Conservation (phyloP, 2,797 vertebrate species). For the Scleropages formosus region DNA sequence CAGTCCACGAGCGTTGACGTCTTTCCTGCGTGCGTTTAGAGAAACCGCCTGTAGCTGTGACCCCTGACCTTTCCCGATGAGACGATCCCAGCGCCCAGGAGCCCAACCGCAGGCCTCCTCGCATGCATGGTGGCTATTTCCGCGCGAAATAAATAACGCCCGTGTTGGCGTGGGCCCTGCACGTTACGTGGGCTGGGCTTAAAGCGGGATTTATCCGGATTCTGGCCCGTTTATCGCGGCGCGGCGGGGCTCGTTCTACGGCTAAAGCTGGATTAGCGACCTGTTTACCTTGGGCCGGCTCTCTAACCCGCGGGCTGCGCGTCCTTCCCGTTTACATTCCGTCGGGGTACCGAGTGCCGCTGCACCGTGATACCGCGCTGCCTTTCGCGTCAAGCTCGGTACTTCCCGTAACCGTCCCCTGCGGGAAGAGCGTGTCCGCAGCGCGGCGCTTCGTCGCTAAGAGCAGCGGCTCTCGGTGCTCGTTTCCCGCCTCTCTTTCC, state of each 20-base stretch:
- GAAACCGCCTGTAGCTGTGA: background rate
- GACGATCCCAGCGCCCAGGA: too few relatives aligned
- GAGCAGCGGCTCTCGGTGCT: too few relatives aligned
- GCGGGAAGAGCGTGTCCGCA: too few relatives aligned
- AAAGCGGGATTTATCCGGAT: constrained; percentile 65
- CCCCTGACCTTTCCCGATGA: background rate
- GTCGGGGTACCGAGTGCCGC: background rate
- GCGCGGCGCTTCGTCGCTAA: too few relatives aligned
- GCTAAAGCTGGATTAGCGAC: constrained; percentile 65
- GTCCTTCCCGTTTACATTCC: constrained; percentile 14
- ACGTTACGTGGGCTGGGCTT: constrained; percentile 64
- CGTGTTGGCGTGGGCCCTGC: too few relatives aligned
- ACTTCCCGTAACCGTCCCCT: too few relatives aligned
- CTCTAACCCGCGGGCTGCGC: constrained; percentile 31
- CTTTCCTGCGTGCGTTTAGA: too few relatives aligned
- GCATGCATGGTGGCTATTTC: constrained; percentile 42
- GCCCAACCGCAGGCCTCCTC: too few relatives aligned
- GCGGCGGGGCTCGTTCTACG: constrained; percentile 48
- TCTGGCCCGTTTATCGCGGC: constrained; percentile 62
- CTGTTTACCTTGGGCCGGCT: constrained; percentile 55
- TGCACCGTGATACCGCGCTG: background rate
- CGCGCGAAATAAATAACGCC: constrained; percentile 21
- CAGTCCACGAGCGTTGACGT: too few relatives aligned
- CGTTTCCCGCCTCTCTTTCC: too few relatives aligned
- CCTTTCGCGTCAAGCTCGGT: background rate